phyloP scores from a whole-genome alignment of 2,888 invertebrate species.

The Stenchaetothrips biformis region DNA sequence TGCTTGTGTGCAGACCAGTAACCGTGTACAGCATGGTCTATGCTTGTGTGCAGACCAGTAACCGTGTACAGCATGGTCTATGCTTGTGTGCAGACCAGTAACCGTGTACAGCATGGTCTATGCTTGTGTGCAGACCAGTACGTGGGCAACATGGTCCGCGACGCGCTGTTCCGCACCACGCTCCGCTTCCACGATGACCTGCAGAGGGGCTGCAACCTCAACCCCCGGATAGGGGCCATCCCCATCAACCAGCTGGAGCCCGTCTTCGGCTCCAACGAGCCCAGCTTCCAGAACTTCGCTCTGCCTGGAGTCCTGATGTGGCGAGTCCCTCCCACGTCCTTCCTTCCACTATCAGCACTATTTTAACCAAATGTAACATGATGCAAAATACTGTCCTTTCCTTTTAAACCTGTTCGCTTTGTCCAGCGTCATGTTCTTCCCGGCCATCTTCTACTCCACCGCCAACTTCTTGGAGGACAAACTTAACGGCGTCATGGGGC shows the following conservation, averaged over 20 bases:
- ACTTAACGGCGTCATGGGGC: not conserved
- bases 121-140: no score
- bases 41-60: no score
- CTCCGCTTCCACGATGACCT: not conserved
- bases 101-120: no score
- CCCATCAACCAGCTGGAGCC: conserved; percentile 16
- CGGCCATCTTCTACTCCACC: conserved; percentile 10
- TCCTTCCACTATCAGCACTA: no score
- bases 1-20: no score
- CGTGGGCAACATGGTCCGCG: not conserved
- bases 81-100: no score
- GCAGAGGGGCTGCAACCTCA: not conserved
- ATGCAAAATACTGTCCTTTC: no score
- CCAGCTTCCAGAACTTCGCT: conserved; percentile 11
- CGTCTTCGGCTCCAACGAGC: not conserved
- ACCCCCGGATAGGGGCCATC: not conserved
- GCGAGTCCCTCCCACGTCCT: not conserved
- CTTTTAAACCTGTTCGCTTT: not conserved
- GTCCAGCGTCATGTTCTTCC: conserved; percentile 14
- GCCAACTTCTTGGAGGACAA: conserved; percentile 19
- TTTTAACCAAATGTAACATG: no score
- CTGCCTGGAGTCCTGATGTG: not conserved
- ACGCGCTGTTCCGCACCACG: not conserved
- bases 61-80: no score
- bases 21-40: no score